Base-by-base conservation (phyloP, 2,888 invertebrate species). In the Frankliniella fusca region DNA sequence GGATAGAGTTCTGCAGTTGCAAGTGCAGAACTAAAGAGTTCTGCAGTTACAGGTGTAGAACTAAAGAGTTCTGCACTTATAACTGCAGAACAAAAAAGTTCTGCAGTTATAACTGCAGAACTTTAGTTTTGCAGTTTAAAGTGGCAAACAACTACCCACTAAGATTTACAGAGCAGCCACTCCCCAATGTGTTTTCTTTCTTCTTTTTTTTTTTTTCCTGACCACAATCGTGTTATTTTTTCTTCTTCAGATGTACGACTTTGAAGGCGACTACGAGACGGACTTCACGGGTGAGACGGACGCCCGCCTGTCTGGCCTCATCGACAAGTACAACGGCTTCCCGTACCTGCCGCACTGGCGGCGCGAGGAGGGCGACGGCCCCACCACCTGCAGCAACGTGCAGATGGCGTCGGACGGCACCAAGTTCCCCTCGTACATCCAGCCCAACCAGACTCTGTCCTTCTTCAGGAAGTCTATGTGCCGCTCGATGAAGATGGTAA, bases 381-480 rank as follows among this genome's bases (percentile, higher is more conserved):
- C 92, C 0, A 91, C 92, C 80, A 92, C 92, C 83, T 97, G 96
- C 87, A 94, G 94, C 80, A 93, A 93, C 85, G 92, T 96, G 11
- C 91, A 92, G 83, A 91, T 92, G 48, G 92, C 95, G 0, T 95
- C 95, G 0, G 97, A 97, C 86, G 97, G 96, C 1, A 93, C 94
- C 23, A 96, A 95, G 87, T 97, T 96, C 87, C 91, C 90, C 28
- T 93, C 95, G 20, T 92, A 92, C 81, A 90, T 95, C 0, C 86
- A 90, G 48, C 91, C 90, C 20, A 93, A 94, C 83, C 94, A 95
- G 20, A 90, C 91, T 0, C 87, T 96, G 0, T 87, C 92, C 83
- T 95, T 97, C 88, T 97, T 92, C 88, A 91, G 96, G 83, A 95
- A 95, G 87, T 95, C 95, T 86, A 90, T 97, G 86, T 97, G 97